A percentile compares a stretch with the other conserved stretches of the same genome.
Evolutionary conservation across 2,888 invertebrate species (phyloP).

Genomic region (Tenthredo livida): DNA sequence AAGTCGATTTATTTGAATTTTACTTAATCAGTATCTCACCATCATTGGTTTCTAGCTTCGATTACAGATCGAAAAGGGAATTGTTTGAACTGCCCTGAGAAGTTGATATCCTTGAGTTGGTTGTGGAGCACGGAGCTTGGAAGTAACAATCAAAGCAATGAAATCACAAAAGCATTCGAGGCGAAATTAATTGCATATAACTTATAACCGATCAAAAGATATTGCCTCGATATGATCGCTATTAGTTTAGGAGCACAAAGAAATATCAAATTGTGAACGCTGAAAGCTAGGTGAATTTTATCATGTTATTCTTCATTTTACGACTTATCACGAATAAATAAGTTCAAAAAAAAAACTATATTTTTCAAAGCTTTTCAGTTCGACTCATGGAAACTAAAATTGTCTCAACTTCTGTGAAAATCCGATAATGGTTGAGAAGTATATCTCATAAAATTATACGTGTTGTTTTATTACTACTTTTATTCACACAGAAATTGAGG

Average conservation of each 20-base stretch:
- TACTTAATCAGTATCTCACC: not conserved
- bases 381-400: slow-evolving; percentile 20
- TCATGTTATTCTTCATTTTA: not conserved
- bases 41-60: not conserved
- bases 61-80: not conserved
- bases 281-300: not conserved
- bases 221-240: not conserved
- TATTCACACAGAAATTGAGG: not conserved
- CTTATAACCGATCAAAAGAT: not conserved
- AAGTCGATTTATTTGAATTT: not conserved
- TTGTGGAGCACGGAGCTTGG: not conserved
- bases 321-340: slow-evolving; percentile 11
- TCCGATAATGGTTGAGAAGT: not conserved
- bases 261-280: not conserved
- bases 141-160: slow-evolving; percentile 1
- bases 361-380: not conserved
- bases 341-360: not conserved
- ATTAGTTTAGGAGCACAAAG: not conserved
- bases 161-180: slow-evolving; percentile 1
- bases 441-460: not conserved
- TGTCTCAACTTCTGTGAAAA: not conserved
- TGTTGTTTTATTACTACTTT: slow-evolving; percentile 5
- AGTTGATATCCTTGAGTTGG: not conserved
- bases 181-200: slow-evolving; percentile 19
- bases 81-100: not conserved